A percentile compares a stretch with the other conserved stretches of the same genome.
Conservation (phyloP, 1,140 invertebrate species). For the Sarcophaga peregrina region DNA sequence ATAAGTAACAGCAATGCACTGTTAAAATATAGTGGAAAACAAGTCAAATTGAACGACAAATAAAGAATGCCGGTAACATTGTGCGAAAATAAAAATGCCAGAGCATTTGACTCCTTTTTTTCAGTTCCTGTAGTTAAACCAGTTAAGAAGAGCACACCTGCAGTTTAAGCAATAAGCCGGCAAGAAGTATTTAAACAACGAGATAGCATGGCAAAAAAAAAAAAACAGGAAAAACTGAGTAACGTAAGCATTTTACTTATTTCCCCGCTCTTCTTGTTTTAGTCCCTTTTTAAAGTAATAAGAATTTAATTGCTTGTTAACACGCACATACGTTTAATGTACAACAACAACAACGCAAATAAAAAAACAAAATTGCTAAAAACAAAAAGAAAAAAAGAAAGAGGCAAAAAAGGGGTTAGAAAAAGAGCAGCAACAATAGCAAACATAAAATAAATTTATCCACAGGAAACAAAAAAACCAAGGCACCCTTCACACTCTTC, state of each 20-base stretch:
- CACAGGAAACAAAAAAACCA: neutral
- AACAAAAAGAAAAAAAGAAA: neutral
- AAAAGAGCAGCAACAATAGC: neutral
- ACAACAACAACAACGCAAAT: neutral
- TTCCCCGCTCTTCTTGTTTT: neutral
- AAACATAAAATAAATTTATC: constrained; percentile 4
- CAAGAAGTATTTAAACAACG: neutral
- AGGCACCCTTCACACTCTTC: neutral
- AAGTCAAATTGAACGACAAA: neutral
- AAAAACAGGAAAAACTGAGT: constrained; percentile 35
- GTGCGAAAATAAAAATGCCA: neutral
- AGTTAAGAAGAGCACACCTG: constrained; percentile 38
- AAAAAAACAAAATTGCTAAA: constrained; percentile 7
- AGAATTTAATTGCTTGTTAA: constrained; percentile 48
- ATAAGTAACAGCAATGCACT: too few species aligned
- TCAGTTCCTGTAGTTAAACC: constrained; percentile 1
- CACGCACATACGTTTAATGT: constrained; percentile 42
- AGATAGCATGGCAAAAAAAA: neutral
- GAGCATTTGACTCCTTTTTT: constrained; percentile 24
- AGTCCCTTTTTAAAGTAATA: constrained; percentile 24
- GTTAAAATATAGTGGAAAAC: too few species aligned
- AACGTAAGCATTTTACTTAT: constrained; percentile 10
- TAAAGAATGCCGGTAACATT: neutral
- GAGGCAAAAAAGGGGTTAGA: neutral
- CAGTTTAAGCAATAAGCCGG: constrained; percentile 20